Evolutionary conservation across 2,888 invertebrate genomes (phyloP).

Genomic region (Hyposoter didymator): DNA sequence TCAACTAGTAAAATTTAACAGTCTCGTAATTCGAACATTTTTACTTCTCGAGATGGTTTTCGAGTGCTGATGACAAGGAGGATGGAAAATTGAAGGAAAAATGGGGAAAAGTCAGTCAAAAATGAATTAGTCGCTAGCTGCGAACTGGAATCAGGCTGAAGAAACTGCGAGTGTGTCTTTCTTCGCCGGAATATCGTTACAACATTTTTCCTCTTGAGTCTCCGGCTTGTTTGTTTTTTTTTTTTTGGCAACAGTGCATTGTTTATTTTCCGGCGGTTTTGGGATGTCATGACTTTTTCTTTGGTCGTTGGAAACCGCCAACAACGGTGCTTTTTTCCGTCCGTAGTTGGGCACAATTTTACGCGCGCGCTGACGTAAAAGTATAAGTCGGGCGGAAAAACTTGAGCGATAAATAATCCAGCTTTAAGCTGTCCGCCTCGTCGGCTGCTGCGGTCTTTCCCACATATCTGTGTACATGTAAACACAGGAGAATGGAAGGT

Average conservation of each 20-base stretch:
- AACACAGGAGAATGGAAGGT: slow-evolving; percentile 17
- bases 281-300: slow-evolving; percentile 40
- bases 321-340: slow-evolving; percentile 54
- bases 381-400: slow-evolving; percentile 73
- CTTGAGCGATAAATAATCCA: slow-evolving; percentile 76
- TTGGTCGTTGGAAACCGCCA: slow-evolving; percentile 57
- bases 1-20: not conserved
- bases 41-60: not conserved
- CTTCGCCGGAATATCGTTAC: not conserved
- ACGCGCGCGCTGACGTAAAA: slow-evolving; percentile 68
- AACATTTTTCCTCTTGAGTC: not conserved
- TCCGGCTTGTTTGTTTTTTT: not conserved
- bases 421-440: slow-evolving; percentile 63
- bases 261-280: slow-evolving; percentile 16
- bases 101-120: too few relatives aligned
- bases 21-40: not conserved
- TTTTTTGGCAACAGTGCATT: not conserved
- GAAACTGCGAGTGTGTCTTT: not conserved
- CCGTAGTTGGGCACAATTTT: slow-evolving; percentile 29
- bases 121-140: not conserved
- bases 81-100: too few relatives aligned
- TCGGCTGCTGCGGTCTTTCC: slow-evolving; percentile 44
- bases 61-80: too few relatives aligned
- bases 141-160: not conserved
- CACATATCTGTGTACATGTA: not conserved